Evolutionary conservation across 2,113 vertebrate species (phyloP), one percentile per base, ranked within the genome.

Genomic region (Tympanuchus pallidicinctus): DNA sequence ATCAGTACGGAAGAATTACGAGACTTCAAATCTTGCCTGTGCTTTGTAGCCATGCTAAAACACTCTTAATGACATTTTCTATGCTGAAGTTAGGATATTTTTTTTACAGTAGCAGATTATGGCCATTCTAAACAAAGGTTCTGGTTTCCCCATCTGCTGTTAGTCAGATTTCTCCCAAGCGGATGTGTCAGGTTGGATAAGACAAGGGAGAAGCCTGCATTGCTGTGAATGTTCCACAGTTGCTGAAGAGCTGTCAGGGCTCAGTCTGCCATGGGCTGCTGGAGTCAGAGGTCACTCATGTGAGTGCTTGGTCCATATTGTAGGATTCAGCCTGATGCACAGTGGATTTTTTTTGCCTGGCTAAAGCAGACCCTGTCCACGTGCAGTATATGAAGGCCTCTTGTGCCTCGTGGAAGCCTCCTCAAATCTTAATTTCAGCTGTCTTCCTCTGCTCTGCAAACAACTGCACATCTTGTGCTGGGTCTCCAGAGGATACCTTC

Each of bases 1-100:
- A 91, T 92, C 79, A 86, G 86, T 77, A 76, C 89, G 91, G 94
- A 97, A 91, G 93, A 94, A 96, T 92, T 88, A 90, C 73, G 65
- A 86, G 76, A 60, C 88, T 93, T 94, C 89, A 85, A 89, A 77
- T 36, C 87, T 72, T 57, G 50, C 66, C 70, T 86, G 71, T 79
- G 66, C 59, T 80, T 93, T 84, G 81, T 74, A 87, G 22, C 80
- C 79, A 40, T n/a, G 48, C 90, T 85, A 89, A 89, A 90, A 76
- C 59, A 69, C 52, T 85, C 75, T 69, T 81, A 93, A 71, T 63
- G 86, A 73, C 25, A 70, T 59, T 61, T 50, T 64, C 72, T 72
- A 4, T 65, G 69, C 82, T 86, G 75, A 92, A 50, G 80, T 11
- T 18, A 20, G 65, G 69, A 56, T 38, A 88, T 82, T 28, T 43